Conservation (phyloP, 2,113 vertebrate species). For the Nibea albiflora region DNA sequence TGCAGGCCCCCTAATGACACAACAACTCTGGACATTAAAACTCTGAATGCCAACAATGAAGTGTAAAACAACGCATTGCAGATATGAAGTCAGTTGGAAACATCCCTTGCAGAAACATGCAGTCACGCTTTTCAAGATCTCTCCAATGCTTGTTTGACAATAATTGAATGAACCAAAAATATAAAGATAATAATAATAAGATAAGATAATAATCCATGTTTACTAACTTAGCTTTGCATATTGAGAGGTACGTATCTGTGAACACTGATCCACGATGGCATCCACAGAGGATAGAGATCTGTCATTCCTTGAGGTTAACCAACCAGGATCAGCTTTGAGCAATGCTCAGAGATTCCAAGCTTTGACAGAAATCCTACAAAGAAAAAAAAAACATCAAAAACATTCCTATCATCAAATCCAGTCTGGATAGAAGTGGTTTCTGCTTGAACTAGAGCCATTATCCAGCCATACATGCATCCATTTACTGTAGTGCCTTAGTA, state of each 20-base stretch:
- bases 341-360: not conserved
- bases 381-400: constrained; percentile 5
- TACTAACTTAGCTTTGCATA: not conserved
- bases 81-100: not conserved
- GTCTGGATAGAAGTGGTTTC: constrained; percentile 44
- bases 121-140: not conserved
- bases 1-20: not conserved
- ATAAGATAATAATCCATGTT: not conserved
- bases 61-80: too few relatives aligned
- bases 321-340: not conserved
- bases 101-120: not conserved
- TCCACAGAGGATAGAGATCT: not conserved
- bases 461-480: not conserved
- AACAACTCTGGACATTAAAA: not conserved
- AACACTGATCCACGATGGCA: not conserved
- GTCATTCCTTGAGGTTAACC: not conserved
- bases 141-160: not conserved
- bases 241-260: not conserved
- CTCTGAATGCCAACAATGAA: not conserved
- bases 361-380: not conserved
- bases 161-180: not conserved
- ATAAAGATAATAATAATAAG: not conserved
- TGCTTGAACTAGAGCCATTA: not conserved
- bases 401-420: constrained; percentile 27
- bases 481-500: constrained; percentile 7